These are phyloP conservation scores for Whitmania pigra DNA, from an alignment of 1,140 invertebrate species.

Conservation along the genomic window DNA sequence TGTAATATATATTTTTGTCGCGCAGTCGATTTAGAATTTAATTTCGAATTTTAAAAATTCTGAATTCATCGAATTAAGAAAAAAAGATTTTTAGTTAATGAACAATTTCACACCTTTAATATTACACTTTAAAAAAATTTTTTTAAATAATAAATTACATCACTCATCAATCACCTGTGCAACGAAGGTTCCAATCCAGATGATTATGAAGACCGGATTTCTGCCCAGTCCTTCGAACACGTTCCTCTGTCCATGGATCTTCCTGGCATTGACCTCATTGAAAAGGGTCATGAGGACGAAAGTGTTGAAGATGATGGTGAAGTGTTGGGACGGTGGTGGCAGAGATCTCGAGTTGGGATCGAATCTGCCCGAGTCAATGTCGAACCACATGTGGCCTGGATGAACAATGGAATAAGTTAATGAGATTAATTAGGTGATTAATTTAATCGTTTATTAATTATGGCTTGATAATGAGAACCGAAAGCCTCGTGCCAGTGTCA, in stretches of 20 bases:
- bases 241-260: conserved; percentile 95
- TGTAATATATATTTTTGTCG: too few relatives aligned
- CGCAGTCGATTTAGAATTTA: too few relatives aligned
- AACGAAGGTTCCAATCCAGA: conserved; percentile 80
- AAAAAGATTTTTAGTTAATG: too few relatives aligned
- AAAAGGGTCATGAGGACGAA: conserved; percentile 99
- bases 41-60: too few relatives aligned
- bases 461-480: too few relatives aligned
- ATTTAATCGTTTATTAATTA: too few relatives aligned
- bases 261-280: conserved; percentile 95
- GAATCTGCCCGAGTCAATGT: conserved; percentile 72
- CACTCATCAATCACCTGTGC: conserved; percentile 58
- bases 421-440: too few relatives aligned
- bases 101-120: too few relatives aligned
- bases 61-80: too few relatives aligned
- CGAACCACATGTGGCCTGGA: conserved; percentile 57
- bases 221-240: conserved; percentile 76
- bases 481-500: too few relatives aligned
- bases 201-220: conserved; percentile 91
- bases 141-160: too few relatives aligned
- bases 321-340: conserved; percentile 71
- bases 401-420: not conserved
- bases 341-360: not conserved
- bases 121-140: too few relatives aligned
- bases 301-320: conserved; percentile 95